These are phyloP conservation scores for Apaloderma vittatum DNA, from an alignment of 2,113 vertebrate genomes.

Conservation along the genomic window DNA sequence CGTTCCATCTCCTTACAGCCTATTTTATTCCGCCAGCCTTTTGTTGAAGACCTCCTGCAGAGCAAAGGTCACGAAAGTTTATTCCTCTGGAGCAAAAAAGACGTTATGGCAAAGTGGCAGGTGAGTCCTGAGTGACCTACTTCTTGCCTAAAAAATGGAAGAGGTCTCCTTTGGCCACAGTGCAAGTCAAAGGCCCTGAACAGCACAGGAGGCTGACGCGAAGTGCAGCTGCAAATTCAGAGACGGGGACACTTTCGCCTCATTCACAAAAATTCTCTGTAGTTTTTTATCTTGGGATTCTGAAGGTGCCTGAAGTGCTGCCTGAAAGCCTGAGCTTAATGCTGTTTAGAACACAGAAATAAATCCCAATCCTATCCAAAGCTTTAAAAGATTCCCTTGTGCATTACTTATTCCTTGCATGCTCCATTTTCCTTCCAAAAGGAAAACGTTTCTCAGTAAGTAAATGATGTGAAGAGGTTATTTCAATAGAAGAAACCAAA, in stretches of 20 bases:
- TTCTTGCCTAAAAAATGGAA: background rate
- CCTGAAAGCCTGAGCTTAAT: background rate
- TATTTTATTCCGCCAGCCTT: background rate
- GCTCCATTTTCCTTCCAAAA: background rate
- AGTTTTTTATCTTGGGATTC: background rate
- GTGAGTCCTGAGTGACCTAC: background rate
- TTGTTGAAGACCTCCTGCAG: background rate
- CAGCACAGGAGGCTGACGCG: background rate
- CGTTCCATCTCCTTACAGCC: background rate
- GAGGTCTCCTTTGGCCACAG: background rate
- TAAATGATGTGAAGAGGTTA: background rate
- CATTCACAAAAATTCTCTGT: background rate
- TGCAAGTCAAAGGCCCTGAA: background rate
- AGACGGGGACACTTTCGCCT: background rate
- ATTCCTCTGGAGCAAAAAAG: background rate
- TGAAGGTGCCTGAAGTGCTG: background rate
- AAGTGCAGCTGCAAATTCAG: background rate
- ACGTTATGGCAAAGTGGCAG: background rate
- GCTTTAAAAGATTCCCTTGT: background rate
- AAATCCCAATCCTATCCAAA: fast-evolving
- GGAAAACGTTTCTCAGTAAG: background rate
- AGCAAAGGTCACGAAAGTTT: background rate
- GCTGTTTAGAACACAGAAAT: background rate
- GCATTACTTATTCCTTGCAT: background rate
- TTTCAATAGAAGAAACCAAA: background rate